These are phyloP conservation scores for Dascyllus trimaculatus DNA, from an alignment of 2,113 vertebrate species.

Conservation along the genomic window DNA sequence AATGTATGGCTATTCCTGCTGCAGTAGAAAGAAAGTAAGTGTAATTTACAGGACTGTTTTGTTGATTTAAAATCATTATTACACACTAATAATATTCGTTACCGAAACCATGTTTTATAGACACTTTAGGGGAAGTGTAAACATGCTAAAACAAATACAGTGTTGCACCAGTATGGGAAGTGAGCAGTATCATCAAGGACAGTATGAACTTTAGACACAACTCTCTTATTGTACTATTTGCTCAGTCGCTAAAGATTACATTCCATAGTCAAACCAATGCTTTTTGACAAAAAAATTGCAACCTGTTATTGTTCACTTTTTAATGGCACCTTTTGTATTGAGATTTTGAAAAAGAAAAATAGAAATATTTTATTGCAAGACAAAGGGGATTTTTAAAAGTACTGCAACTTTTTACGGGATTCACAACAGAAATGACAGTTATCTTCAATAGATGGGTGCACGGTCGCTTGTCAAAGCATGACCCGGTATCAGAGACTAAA, in stretches of 20 bases:
- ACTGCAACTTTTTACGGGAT: no score
- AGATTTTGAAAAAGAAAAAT: no score
- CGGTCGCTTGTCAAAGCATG: no score
- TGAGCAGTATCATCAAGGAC: not conserved
- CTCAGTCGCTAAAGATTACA: conserved; percentile 14
- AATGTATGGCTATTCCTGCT: not conserved
- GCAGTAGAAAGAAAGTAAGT: not conserved
- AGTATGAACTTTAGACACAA: conserved; percentile 36
- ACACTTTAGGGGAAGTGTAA: conserved; percentile 30
- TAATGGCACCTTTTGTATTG: no score
- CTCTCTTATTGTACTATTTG: conserved; percentile 22
- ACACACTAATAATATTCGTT: not conserved
- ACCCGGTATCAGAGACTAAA: no score
- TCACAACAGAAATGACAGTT: not conserved
- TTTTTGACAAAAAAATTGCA: not conserved
- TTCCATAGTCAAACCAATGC: not conserved
- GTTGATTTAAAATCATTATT: not conserved
- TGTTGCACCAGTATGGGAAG: not conserved
- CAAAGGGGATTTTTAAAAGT: not conserved
- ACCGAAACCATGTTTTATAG: not conserved
- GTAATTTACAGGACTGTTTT: not conserved
- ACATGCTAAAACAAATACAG: conserved; percentile 6
- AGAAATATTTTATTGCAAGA: not conserved
- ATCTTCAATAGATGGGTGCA: not conserved
- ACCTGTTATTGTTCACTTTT: not conserved